These are phyloP conservation scores for Mobula birostris DNA, from an alignment of 2,113 vertebrate species.

Conservation along the genomic window DNA sequence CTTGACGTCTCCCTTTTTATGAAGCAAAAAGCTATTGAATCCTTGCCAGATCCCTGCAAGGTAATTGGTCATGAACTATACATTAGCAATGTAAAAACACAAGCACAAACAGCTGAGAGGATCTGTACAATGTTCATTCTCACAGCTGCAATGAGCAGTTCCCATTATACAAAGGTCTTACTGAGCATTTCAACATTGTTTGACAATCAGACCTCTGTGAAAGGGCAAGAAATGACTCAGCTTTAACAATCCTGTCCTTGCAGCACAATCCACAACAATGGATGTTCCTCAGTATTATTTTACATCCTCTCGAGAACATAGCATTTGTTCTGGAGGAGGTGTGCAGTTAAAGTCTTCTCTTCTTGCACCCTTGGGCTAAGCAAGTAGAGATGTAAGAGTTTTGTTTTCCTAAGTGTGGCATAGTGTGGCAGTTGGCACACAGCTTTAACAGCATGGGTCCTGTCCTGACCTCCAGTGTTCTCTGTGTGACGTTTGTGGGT, in stretches of 20 bases:
- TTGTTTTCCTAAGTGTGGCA: not conserved
- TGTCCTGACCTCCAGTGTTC: no score
- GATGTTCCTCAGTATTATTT: not conserved
- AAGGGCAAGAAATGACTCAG: not conserved
- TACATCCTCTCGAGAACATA: not conserved
- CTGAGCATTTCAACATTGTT: not conserved
- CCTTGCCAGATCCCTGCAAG: slow-evolving; percentile 11
- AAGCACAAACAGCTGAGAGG: slow-evolving; percentile 24
- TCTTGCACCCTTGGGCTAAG: not conserved
- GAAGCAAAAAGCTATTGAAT: not conserved
- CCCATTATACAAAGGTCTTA: not conserved
- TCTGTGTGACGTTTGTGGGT: no score
- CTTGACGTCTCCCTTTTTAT: not conserved
- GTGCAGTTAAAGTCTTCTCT: not conserved
- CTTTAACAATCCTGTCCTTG: not conserved
- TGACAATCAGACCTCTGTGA: slow-evolving; percentile 22
- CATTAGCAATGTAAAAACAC: not conserved
- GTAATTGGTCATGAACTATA: not conserved
- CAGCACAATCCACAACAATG: slow-evolving; percentile 26
- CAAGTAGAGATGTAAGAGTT: not conserved
- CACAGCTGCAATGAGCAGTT: not conserved
- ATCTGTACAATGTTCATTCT: slow-evolving; percentile 23
- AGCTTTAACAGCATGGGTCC: no score
- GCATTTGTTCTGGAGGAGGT: not conserved
- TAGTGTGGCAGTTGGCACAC: no score